phyloP scores from a whole-genome alignment of 1,140 invertebrate species.

The Plutomurus gul region DNA sequence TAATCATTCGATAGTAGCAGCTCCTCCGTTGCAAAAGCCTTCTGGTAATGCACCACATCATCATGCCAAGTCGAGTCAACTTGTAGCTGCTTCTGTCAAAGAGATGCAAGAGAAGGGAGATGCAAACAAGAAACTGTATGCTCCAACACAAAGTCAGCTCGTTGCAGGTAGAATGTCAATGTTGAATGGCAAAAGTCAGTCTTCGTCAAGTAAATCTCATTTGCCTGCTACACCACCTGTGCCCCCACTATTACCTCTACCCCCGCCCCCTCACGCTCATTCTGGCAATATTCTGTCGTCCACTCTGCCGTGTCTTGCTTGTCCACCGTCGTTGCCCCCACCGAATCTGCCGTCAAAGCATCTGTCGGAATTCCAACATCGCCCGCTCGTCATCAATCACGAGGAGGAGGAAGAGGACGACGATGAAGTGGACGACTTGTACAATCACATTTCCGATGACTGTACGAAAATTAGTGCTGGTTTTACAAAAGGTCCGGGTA shows the following conservation, averaged over 20 bases:
- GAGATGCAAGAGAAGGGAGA: not conserved
- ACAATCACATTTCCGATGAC: conserved; percentile 42
- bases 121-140: not conserved
- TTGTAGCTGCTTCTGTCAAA: not conserved
- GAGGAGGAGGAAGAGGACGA: conserved; percentile 8
- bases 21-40: conserved; percentile 11
- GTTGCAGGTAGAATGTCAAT: not conserved
- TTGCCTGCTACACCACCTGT: conserved; percentile 25
- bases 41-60: not conserved
- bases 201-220: not conserved
- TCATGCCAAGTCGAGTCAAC: not conserved
- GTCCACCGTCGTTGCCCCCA: conserved; percentile 40
- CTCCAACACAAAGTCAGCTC: too few relatives aligned
- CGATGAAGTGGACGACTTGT: conserved; percentile 51
- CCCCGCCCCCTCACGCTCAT: conserved; percentile 34
- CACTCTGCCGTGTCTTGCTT: conserved; percentile 40
- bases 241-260: not conserved
- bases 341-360: conserved; percentile 35
- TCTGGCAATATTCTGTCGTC: conserved; percentile 41
- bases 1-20: conserved; percentile 23
- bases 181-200: not conserved
- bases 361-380: conserved; percentile 33
- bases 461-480: not conserved
- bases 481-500: not conserved
- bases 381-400: conserved; percentile 16